Evolutionary conservation across 2,113 vertebrate species (phyloP).

Genomic region (Entelurus aequoreus): DNA sequence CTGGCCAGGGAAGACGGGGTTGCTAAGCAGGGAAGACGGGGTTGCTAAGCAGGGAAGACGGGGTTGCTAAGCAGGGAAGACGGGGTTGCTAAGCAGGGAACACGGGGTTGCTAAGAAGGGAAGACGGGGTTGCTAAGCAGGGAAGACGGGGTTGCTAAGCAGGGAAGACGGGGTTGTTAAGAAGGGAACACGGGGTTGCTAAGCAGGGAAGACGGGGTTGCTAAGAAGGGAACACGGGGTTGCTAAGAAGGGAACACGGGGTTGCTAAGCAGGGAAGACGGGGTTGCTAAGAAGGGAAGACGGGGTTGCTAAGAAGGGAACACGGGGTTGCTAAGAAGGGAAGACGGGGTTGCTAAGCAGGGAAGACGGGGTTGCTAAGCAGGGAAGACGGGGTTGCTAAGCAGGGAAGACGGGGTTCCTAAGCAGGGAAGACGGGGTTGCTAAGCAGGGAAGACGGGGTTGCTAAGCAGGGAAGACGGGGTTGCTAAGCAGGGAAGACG

Average conservation of each 20-base stretch:
- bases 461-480: conserved; percentile 7
- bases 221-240: too few species aligned
- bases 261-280: conserved; percentile 7
- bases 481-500: too few species aligned
- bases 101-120: too few species aligned
- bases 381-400: conserved; percentile 11
- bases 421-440: conserved; percentile 8
- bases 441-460: conserved; percentile 7
- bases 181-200: too few species aligned
- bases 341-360: conserved; percentile 8
- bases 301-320: too few species aligned
- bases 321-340: too few species aligned
- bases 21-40: conserved; percentile 17
- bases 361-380: conserved; percentile 10
- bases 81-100: too few species aligned
- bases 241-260: conserved; percentile 9
- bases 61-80: conserved; percentile 14
- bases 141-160: conserved; percentile 10
- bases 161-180: conserved; percentile 11
- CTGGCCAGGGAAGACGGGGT: conserved; percentile 1
- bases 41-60: conserved; percentile 7
- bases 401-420: conserved; percentile 8
- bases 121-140: conserved; percentile 8
- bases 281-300: conserved; percentile 18
- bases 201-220: conserved; percentile 8